Base-by-base conservation (phyloP, 2,113 vertebrate genomes). In the Nycticorax nycticorax region DNA sequence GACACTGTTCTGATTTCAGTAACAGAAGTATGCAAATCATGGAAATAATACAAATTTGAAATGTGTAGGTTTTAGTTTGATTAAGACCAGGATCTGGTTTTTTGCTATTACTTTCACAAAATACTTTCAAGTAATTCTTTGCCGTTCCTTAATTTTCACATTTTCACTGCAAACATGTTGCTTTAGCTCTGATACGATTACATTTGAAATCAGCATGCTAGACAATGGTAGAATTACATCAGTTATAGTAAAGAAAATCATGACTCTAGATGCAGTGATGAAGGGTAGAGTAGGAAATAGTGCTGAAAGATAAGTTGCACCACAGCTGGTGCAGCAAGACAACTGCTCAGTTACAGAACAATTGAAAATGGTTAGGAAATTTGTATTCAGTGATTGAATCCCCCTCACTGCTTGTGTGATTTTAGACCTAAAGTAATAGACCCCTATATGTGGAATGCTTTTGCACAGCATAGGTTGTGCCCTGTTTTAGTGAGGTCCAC, bases 1-100 rank as follows among this genome's bases (percentile, higher is more conserved):
- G 69, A 53, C 43, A 24, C 47, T 63, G 53, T 82, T 75, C 66
- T 88, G 78, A 83, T 96, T 96, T 95, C 96, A 72, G 83, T 84
- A 96, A 95, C 53, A 92, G 82, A 89, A 76, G 75, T 77, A 62
- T 64, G 59, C 20, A 92, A 87, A 75, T 35, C 66, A 71, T 92
- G 52, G 28, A 78, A 89, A 72, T 48, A 21, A 81, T 62, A 57
- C 19, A n/a, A 16, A 56, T 85, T 72, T 69, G 28, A 68, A 66
- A 63, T 19, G n/a, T 81, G 77, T 3, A 3, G 57, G 76, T 89
- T 77, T 84, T 28, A 62, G 21, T 85, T 63, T 27, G 13, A n/a
- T 86, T 57, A 89, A 47, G 39, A 83, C 30, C 62, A 75, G 13
- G n/a, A 73, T 69, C 33, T 47, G 45, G 48, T 87, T 87, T 43